Percentiles rank a stretch among this genome's conserved stretches.
These are phyloP conservation scores for Rallus crepitans DNA, from an alignment of 2,797 vertebrate species.

Conservation along the genomic window DNA sequence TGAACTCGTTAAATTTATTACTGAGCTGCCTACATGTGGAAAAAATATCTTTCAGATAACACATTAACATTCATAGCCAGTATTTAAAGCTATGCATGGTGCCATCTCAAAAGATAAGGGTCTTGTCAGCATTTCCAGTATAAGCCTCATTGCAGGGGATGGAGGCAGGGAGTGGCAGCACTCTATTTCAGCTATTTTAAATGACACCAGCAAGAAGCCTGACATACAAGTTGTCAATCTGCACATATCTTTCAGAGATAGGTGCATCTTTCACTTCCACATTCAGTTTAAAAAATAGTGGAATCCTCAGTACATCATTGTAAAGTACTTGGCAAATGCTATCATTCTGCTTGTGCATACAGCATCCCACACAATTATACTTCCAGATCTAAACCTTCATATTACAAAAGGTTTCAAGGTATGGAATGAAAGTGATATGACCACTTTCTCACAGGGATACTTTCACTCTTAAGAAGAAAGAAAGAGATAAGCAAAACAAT, in stretches of 20 bases:
- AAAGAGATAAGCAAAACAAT: slow-evolving; percentile 12
- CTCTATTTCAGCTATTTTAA: background rate
- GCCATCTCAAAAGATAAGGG: slow-evolving; percentile 34
- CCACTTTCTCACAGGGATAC: background rate
- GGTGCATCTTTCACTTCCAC: background rate
- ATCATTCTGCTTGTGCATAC: background rate
- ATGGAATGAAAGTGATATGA: background rate
- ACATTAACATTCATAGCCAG: slow-evolving; percentile 64
- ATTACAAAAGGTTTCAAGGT: slow-evolving; percentile 21
- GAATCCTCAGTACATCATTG: background rate
- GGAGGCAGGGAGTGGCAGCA: background rate
- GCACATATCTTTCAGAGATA: background rate
- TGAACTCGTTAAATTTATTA: slow-evolving; percentile 46
- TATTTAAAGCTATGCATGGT: slow-evolving; percentile 45
- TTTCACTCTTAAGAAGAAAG: background rate
- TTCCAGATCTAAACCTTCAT: background rate
- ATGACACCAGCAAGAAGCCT: background rate
- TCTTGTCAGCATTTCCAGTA: slow-evolving; percentile 34
- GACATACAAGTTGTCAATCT: background rate
- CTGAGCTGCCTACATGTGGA: slow-evolving; percentile 44
- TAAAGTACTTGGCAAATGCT: background rate
- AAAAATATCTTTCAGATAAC: slow-evolving; percentile 53
- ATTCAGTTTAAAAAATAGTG: background rate
- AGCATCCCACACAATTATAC: background rate
- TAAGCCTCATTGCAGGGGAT: background rate